Evolutionary conservation across 2,888 invertebrate species (phyloP), one percentile per base, ranked within the genome.

Genomic region (Volucella inanis): DNA sequence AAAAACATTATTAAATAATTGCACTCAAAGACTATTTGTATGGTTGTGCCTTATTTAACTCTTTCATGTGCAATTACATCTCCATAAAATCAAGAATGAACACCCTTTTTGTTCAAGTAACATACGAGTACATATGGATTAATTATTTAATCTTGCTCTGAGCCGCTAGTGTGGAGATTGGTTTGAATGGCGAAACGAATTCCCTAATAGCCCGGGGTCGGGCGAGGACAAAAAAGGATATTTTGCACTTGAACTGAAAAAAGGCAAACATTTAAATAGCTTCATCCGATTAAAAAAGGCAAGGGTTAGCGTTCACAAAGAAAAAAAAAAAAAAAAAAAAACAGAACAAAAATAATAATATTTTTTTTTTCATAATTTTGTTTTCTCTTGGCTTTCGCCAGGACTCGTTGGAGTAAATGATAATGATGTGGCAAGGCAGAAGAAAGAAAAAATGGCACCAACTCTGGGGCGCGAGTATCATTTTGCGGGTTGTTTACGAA

Each of bases 251-350:
- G 65, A 76, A 82, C 70, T 77, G 65, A 52, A 77, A 78, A 82
- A 82, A 82, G 71, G 76, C 70, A 76, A 82, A 77, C 65, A 76
- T 70, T 76, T 82, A 71, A 82, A 82, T 77, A 82, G 76, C 81
- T 77, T 71, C 67, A 82, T 82, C 81, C 81, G 76, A 82, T 82
- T 82, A 82, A 76, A 82, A 82, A 82, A 82, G 76, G 81, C 81
- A 82, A 82, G 81, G 76, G 81, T 82, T 71, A 76, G 81, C 65
- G 71, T 82, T 75, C 76, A 82, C 47, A 71, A 82, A 82, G 70
- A 76, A 82, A 77, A 82, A 82, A 31, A 31, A 22, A 1, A 31
- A n/a, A n/a, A n/a, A n/a, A n/a, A n/a, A n/a, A n/a, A n/a, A n/a
- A n/a, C n/a, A n/a, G n/a, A n/a, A 31, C 6, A 31, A 31, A 6